Conservation (phyloP, 2,113 vertebrate genomes). For the Pterocles gutturalis region DNA sequence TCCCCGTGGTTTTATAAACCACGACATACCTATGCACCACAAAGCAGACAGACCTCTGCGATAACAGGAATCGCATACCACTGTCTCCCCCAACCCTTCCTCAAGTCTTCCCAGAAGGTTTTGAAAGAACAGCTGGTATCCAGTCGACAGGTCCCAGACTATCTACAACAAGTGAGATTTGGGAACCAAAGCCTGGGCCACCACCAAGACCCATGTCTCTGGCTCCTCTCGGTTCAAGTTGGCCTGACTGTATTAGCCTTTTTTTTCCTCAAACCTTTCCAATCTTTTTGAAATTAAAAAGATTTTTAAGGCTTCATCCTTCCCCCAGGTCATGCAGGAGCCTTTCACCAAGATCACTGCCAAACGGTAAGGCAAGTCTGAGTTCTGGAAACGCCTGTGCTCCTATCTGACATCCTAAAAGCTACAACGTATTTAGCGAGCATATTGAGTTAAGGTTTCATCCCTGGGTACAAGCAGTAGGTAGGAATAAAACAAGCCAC, state of each 20-base stretch:
- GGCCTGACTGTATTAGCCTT: neutral
- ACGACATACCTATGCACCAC: fast-evolving
- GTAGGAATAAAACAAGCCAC: neutral
- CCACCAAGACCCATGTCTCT: fast-evolving
- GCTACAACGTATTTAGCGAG: neutral
- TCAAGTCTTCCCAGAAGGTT: neutral
- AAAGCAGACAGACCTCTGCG: neutral
- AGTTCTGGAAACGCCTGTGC: neutral
- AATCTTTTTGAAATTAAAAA: neutral
- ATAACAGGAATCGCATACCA: fast-evolving
- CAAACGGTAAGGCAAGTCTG: neutral
- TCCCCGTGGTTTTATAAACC: no score
- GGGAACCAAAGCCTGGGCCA: neutral
- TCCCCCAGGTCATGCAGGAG: neutral
- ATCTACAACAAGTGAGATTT: neutral
- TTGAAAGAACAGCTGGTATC: neutral
- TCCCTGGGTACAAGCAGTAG: neutral
- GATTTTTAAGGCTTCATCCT: neutral
- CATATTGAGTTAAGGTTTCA: neutral
- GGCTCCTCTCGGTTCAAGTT: neutral
- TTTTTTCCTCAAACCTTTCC: neutral
- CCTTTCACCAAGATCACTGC: neutral
- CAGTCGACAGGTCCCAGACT: neutral
- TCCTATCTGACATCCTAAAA: neutral
- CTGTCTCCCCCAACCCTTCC: neutral